Evolutionary conservation across 2,888 invertebrate species (phyloP), one percentile per base, ranked within the genome.

Genomic region (Nebria salina): DNA sequence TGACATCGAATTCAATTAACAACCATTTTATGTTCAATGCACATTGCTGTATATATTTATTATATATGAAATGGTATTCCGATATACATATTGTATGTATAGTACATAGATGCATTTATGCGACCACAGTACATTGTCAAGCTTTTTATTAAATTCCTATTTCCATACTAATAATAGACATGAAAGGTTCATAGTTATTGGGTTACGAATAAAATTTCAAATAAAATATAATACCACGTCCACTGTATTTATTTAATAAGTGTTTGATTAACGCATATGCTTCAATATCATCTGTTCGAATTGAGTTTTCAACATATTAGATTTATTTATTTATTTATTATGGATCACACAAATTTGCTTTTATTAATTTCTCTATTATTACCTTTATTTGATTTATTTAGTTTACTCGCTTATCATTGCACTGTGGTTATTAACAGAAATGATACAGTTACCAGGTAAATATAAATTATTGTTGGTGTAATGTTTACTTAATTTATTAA

Each of bases 351-450:
- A 15, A 34, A 73, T 26, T 41, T 9, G 73, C 73, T 73, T 41
- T 73, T 73, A 73, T 73, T 73, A 73, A 41, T 73, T 41, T 73
- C 42, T 73, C 43, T 73, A 26, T 42, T 41, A 34, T 68, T 68
- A 20, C 20, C 20, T 68, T 2, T 43, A 68, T 68, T 68, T 11
- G 13, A 11, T 68, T 68, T 68, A 68, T 73, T 70, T 70, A 70
- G 70, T 70, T 70, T 25, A 15, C 73, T 72, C 74, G 80, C 75
- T 75, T 80, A 75, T 66, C 70, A 75, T 70, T 80, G 80, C 80
- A 80, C 80, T 80, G 75, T 80, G 80, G 75, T 75, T 75, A 80
- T 74, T 79, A 79, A 79, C 79, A 79, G 79, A 75, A 42, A 42
- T 73, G 43, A 79, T 54, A 68, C 80, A 66, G 73, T 75, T 72